Base-by-base conservation (phyloP, 92 coral and sea anemone species). In the Bergia sp. region DNA sequence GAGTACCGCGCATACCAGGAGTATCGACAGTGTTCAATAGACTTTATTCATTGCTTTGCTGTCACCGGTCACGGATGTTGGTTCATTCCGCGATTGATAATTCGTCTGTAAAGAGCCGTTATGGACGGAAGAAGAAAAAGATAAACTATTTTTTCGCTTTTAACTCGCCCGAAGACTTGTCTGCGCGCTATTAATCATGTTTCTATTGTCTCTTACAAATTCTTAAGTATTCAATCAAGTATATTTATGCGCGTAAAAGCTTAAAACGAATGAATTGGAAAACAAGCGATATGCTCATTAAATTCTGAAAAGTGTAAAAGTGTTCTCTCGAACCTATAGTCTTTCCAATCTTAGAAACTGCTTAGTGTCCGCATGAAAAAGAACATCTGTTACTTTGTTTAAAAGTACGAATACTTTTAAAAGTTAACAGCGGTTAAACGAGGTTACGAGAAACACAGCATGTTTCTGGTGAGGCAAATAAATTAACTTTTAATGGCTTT, bases 371-470 rank as follows among this genome's bases (percentile, higher is more conserved):
- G 69, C 29, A 0, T 49, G 36, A 13, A 47, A 55, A 37, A 3
- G 5, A 57, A 38, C 85, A 53, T 80, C 36, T 61, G 69, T 61
- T 61, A 4, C 20, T 61, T 18, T 80, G 85, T 36, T 80, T 53
- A 37, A 23, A 39, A 67, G 58, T 38, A 44, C 37, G 45, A 20
- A n/a, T 69, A 39, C 73, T 83, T 83, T 43, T 38, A 0, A 39
- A 12, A 57, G 16, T 82, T 65, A 66, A 49, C 53, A 9, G 37
- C 44, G 65, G 87, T 69, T 84, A 84, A 84, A 39, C 5, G 87
- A 29, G 78, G 79, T 69, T 84, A 84, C 23, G 36, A 29, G 42
- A 37, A 11, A 38, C 87, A 72, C 86, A 83, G 77, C 65, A 37
- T 47, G 79, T 3, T 37, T 73, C 74, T 66, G 37, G 57, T 44